These are phyloP conservation scores for Sarcophaga rosellei DNA, from an alignment of 2,888 invertebrate genomes.

Conservation along the genomic window DNA sequence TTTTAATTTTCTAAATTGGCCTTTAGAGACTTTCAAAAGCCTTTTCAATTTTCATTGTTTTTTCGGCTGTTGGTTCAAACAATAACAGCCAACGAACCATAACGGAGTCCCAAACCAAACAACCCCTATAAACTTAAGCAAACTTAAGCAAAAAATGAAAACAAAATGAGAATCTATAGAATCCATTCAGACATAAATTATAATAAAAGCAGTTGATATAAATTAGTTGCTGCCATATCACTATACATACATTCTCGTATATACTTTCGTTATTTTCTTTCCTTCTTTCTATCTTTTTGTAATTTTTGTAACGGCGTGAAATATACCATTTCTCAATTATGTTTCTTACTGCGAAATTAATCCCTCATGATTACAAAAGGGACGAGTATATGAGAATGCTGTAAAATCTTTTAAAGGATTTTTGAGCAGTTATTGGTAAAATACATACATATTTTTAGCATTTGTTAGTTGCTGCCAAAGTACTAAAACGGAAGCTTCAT, in stretches of 20 bases:
- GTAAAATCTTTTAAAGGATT: not conserved
- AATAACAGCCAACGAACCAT: constrained; percentile 1
- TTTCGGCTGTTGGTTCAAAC: not conserved
- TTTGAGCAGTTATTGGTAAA: constrained; percentile 33
- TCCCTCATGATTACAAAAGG: constrained; percentile 60
- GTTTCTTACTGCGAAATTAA: constrained; percentile 55
- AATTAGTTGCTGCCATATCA: constrained; percentile 67
- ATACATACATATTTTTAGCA: constrained; percentile 32
- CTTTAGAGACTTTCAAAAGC: constrained; percentile 46
- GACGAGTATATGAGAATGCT: not conserved
- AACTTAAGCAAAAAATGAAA: constrained; percentile 5
- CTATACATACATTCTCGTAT: not conserved
- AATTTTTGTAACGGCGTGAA: constrained; percentile 63
- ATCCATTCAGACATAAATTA: constrained; percentile 50
- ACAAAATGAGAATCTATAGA: constrained; percentile 33
- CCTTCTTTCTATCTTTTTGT: not conserved
- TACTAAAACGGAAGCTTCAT: too few species aligned
- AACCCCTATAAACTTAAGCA: constrained; percentile 31
- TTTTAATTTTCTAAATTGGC: constrained; percentile 65
- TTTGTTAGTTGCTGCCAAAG: constrained; percentile 26
- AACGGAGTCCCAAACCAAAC: constrained; percentile 4
- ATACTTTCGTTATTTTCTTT: too few species aligned
- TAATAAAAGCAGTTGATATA: constrained; percentile 66
- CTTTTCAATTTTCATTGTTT: constrained; percentile 15
- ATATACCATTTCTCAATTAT: constrained; percentile 55